Evolutionary conservation across 2,888 invertebrate species (phyloP).

Genomic region (Stegana nigrithorax): DNA sequence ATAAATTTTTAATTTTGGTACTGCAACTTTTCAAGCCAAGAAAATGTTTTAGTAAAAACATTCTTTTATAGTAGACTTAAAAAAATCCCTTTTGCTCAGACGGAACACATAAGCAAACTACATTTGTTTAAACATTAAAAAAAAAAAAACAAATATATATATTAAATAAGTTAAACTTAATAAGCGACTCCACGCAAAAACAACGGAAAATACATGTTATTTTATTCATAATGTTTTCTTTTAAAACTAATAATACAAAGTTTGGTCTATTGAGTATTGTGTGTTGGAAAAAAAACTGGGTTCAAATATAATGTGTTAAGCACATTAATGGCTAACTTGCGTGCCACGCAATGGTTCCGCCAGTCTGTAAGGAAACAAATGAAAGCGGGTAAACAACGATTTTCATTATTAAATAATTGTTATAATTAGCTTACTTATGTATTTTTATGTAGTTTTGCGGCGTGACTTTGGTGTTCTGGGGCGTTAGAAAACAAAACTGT

Average conservation of each 20-base stretch:
- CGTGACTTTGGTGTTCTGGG: constrained; percentile 78
- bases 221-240: neutral
- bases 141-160: neutral
- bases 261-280: neutral
- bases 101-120: too few relatives aligned
- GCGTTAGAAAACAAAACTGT: constrained; percentile 93
- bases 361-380: constrained; percentile 27
- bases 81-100: too few relatives aligned
- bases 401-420: constrained; percentile 6
- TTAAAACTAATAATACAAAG: neutral
- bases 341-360: constrained; percentile 31
- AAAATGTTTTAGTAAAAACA: too few relatives aligned
- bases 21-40: too few relatives aligned
- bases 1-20: too few relatives aligned
- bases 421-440: constrained; percentile 70
- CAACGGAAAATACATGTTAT: constrained; percentile 33
- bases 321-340: too few relatives aligned
- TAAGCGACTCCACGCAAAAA: neutral
- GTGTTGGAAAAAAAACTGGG: too few relatives aligned
- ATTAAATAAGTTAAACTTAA: neutral
- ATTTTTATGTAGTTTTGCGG: constrained; percentile 72
- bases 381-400: neutral
- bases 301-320: too few relatives aligned
- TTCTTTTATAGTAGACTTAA: too few relatives aligned
- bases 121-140: too few relatives aligned